phyloP scores from a whole-genome alignment of 2,797 vertebrate genomes.

The Poecile montanus region DNA sequence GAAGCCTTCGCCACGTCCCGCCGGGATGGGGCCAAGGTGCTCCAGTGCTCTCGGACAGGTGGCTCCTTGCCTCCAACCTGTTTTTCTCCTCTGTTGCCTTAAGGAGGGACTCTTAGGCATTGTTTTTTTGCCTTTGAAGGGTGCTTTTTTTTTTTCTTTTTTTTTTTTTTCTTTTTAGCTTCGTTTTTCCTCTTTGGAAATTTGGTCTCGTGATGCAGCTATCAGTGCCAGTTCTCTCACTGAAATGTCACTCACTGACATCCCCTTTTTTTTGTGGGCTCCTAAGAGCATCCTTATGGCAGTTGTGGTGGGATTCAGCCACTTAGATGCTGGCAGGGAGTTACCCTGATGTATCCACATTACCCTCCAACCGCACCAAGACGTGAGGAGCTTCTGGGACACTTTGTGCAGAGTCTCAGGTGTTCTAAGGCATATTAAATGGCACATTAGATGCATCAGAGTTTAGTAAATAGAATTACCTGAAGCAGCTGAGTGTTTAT shows the following conservation, averaged over 20 bases:
- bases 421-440: background rate
- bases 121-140: fast-evolving
- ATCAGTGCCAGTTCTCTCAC: background rate
- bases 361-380: background rate
- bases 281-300: background rate
- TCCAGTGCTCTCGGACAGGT: background rate
- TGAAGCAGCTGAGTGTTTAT: background rate
- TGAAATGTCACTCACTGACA: background rate
- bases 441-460: background rate
- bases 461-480: background rate
- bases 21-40: background rate
- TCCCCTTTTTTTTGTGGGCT: background rate
- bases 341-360: background rate
- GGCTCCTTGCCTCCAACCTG: background rate
- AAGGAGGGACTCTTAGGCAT: background rate
- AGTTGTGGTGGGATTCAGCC: constrained; percentile 1
- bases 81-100: background rate
- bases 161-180: background rate
- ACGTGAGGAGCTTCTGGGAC: background rate
- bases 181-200: background rate
- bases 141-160: too few species aligned
- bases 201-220: fast-evolving
- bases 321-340: background rate
- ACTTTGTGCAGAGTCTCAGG: background rate
- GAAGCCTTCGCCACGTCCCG: background rate